Conservation (phyloP, 2,113 vertebrate genomes). For the Eidolon helvum region DNA sequence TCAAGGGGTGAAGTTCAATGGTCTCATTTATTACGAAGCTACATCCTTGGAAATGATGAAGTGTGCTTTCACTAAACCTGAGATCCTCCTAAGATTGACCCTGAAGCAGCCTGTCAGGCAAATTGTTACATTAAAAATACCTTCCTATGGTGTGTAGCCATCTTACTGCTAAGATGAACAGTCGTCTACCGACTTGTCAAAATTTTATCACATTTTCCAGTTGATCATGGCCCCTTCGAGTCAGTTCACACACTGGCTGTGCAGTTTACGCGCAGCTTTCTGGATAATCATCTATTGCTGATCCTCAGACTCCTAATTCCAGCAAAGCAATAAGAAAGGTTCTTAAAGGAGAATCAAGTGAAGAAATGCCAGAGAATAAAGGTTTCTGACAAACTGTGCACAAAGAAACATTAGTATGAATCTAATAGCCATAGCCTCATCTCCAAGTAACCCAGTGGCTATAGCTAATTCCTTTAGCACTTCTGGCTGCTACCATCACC, state of each 20-base stretch:
- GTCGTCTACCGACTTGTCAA: background rate
- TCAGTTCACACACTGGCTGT: background rate
- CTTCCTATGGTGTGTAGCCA: background rate
- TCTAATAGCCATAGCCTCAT: background rate
- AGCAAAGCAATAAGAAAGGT: background rate
- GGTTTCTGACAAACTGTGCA: background rate
- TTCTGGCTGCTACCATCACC: background rate
- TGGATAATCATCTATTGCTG: background rate
- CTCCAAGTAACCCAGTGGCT: background rate
- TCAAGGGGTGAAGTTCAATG: background rate
- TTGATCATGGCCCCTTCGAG: background rate
- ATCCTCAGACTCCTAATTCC: background rate
- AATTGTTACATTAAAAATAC: background rate
- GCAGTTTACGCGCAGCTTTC: background rate
- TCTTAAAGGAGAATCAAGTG: background rate
- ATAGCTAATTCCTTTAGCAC: background rate
- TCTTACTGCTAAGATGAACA: background rate
- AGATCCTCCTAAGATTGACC: background rate
- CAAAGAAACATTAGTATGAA: background rate
- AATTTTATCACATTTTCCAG: conserved; percentile 10
- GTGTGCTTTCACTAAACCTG: background rate
- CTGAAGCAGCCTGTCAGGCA: background rate
- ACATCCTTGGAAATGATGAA: background rate
- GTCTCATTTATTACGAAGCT: background rate
- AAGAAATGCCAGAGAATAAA: conserved; percentile 30